A percentile compares a stretch with the other conserved stretches of the same genome.
Evolutionary conservation across 2,888 invertebrate genomes (phyloP).

Genomic region (Helicoverpa assulta): DNA sequence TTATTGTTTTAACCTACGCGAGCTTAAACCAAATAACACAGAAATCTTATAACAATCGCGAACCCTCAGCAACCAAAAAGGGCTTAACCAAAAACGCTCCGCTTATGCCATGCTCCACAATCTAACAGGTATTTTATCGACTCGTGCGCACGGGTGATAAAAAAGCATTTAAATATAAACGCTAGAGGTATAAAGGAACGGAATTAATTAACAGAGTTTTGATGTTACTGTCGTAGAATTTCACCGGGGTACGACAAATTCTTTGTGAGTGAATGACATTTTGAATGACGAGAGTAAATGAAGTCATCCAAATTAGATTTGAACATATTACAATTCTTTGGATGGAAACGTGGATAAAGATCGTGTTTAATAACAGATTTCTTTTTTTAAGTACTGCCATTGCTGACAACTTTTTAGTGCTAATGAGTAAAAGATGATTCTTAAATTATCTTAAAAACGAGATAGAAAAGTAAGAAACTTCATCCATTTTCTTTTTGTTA

Average conservation of each 20-base stretch:
- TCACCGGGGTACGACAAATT: slow-evolving; percentile 84
- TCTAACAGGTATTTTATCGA: slow-evolving; percentile 81
- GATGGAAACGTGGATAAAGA: neutral
- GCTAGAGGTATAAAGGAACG: slow-evolving; percentile 82
- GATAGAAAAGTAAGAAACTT: no score
- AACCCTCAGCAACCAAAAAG: no score
- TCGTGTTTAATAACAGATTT: neutral
- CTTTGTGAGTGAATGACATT: slow-evolving; percentile 64
- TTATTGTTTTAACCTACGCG: no score
- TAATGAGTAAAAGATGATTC: no score
- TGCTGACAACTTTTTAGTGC: no score
- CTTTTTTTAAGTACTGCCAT: no score
- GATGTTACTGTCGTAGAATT: slow-evolving; percentile 78
- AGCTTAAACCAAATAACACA: no score
- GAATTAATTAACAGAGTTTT: slow-evolving; percentile 88
- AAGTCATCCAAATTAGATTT: slow-evolving; percentile 57
- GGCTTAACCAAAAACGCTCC: slow-evolving; percentile 42
- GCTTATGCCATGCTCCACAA: slow-evolving; percentile 58
- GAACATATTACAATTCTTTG: neutral
- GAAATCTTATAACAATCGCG: no score
- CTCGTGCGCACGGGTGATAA: slow-evolving; percentile 85
- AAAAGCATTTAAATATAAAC: slow-evolving; percentile 84
- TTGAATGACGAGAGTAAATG: slow-evolving; percentile 60
- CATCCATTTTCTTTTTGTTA: no score
- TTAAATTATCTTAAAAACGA: no score